Base-by-base conservation (phyloP, 2,113 vertebrate genomes). In the Empidonax alnorum region DNA sequence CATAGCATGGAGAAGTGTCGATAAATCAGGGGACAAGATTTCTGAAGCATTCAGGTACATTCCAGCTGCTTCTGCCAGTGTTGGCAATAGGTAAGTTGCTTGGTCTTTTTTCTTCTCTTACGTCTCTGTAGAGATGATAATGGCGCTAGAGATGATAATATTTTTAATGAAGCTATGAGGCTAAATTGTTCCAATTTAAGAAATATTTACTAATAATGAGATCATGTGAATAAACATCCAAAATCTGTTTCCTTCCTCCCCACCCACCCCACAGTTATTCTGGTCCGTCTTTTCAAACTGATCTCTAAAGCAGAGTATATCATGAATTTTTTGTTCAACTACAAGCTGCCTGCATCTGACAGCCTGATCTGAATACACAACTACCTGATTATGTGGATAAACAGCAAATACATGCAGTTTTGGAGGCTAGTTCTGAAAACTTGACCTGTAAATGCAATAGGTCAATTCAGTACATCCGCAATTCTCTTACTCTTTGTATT, bases 371-470 rank as follows among this genome's bases (percentile, higher is more conserved):
- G 88, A 95, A 95, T 95, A 31, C 75, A 93, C 46, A 85, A 89
- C 25, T 79, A 85, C 23, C 61, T 66, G 71, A 81, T 92, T 81
- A 90, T 84, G 68, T 80, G 47, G 28, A 86, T 47, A 92, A 93
- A 86, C 33, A 93, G 42, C 22, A 93, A 94, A 95, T 74, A 55
- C 33, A 81, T 81, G 68, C 59, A 86, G 33, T 80, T 92, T 93
- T 84, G 72, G 63, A 87, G 33, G 31, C 28, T 76, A 61, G 62
- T 66, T 94, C 81, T 89, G 71, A 80, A 94, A 94, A 95, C 56
- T 23, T 95, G 81, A 95, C 80, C 89, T 95, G 16, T 85, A 89
- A 93, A 92, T 82, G 66, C 41, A 85, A 31, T 84, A 94, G 84
- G 77, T 94, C 69, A 96, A 58, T 82, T 78, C 74, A 79, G 85